Evolutionary conservation across 1,140 invertebrate species (phyloP).

Genomic region (Pseudomyrmex sp.): DNA sequence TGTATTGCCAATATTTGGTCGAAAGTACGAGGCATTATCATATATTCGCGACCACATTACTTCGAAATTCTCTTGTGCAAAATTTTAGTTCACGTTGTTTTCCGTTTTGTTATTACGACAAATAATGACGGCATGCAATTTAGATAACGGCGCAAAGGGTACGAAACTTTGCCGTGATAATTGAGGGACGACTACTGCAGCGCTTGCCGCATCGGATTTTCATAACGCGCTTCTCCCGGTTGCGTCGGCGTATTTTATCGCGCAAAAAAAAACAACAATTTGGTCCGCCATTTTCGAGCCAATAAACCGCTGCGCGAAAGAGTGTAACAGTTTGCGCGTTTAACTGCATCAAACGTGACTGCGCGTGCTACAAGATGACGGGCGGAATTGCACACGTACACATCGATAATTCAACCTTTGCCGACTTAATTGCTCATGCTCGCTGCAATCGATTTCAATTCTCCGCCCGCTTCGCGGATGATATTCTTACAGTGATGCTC

Average conservation of each 20-base stretch:
- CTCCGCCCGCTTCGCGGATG: not conserved
- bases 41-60: constrained; percentile 17
- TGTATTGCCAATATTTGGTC: not conserved
- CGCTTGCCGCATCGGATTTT: constrained; percentile 51
- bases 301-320: constrained; percentile 52
- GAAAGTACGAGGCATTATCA: constrained; percentile 21
- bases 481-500: not conserved
- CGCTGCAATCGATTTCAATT: constrained; percentile 35
- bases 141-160: constrained; percentile 4
- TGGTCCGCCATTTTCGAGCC: constrained; percentile 40
- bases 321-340: constrained; percentile 48
- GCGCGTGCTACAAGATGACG: constrained; percentile 19
- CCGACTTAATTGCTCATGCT: constrained; percentile 41
- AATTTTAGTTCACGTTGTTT: not conserved
- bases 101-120: constrained; percentile 19
- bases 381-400: constrained; percentile 8
- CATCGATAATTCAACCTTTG: constrained; percentile 36
- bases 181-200: constrained; percentile 31
- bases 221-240: constrained; percentile 34
- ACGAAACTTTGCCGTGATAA: constrained; percentile 45
- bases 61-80: not conserved
- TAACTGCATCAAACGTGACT: constrained; percentile 45
- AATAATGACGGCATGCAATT: constrained; percentile 38
- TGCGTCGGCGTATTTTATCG: constrained; percentile 20
- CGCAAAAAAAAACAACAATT: not conserved